Evolutionary conservation across 2,888 invertebrate genomes (phyloP), one percentile per base, ranked within the genome.

Genomic region (Achlya flavicornis): DNA sequence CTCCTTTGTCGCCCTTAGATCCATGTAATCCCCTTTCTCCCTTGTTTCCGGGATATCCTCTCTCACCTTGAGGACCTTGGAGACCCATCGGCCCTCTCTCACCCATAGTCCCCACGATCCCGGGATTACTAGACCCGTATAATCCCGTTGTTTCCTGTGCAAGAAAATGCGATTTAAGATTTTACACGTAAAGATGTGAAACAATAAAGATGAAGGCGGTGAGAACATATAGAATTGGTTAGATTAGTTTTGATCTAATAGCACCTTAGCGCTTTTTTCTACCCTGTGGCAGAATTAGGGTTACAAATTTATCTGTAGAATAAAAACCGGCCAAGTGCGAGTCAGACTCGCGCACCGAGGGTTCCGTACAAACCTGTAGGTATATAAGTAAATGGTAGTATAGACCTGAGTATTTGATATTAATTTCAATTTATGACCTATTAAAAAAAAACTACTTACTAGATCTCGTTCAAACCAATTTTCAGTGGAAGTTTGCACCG

Each of bases 1-100:
- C 96, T 71, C 97, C 97, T 91, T 96, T 96, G 75, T 94, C 94
- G 71, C 97, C 96, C 86, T 95, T 95, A 68, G 94, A 87, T 66
- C 95, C 95, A 62, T 94, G 90, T 89, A 94, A 93, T 81, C 95
- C 95, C 67, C 94, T 92, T 73, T 95, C 95, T 61, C 96, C 96
- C 81, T 95, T 95, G 76, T 90, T 91, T 60, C 95, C 95, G 64
- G 90, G 89, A 74, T 95, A 94, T 57, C 96, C 96, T 74, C 95
- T 91, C 83, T 96, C 96, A 65, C 96, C 96, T 78, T 94, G 94
- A 58, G 94, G 94, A 35, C 96, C 96, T 26, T 92, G 81, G 48
- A 96, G 93, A 69, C 97, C 96, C 87, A 95, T 94, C 75, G 94
- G 92, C 65, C 96, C 97, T 59, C 95, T 83, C 71, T 96, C 96